Evolutionary conservation across 2,797 vertebrate species (phyloP).

Genomic region (Oreochromis mossambicus): DNA sequence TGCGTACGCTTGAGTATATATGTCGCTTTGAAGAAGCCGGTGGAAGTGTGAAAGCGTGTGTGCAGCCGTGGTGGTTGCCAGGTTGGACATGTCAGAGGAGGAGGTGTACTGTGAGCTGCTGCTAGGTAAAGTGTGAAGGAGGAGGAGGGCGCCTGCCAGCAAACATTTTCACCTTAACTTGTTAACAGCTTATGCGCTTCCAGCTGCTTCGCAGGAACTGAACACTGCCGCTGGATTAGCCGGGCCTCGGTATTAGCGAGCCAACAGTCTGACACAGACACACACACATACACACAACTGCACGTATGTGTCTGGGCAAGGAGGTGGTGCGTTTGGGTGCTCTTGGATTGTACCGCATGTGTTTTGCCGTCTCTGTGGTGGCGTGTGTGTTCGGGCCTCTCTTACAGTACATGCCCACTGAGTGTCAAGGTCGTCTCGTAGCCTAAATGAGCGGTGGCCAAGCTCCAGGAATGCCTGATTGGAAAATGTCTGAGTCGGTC

Average conservation of each 20-base stretch:
- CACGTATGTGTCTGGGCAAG: not conserved
- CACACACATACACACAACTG: not conserved
- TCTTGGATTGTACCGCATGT: not conserved
- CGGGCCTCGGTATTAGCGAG: slow-evolving; percentile 19
- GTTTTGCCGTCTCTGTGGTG: not conserved
- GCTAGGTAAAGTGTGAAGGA: slow-evolving; percentile 50
- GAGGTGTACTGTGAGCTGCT: slow-evolving; percentile 29
- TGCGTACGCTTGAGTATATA: not conserved
- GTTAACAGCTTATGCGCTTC: slow-evolving; percentile 51
- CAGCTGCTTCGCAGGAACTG: slow-evolving; percentile 49
- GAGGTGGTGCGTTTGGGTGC: not conserved
- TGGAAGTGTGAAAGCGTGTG: not conserved
- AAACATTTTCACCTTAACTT: slow-evolving; percentile 60
- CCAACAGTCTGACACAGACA: not conserved
- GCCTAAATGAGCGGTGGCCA: slow-evolving; percentile 35
- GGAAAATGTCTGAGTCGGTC: slow-evolving; percentile 39
- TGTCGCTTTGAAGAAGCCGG: not conserved
- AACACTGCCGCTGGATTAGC: slow-evolving; percentile 54
- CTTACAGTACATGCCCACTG: not conserved
- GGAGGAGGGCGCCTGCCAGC: slow-evolving; percentile 32
- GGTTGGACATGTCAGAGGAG: slow-evolving; percentile 20
- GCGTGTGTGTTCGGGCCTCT: not conserved
- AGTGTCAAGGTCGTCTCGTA: slow-evolving; percentile 40
- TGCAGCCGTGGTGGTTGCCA: not conserved
- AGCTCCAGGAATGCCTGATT: slow-evolving; percentile 50